Conservation (phyloP, 2,888 invertebrate genomes). For the Hypomecis punctinalis region DNA sequence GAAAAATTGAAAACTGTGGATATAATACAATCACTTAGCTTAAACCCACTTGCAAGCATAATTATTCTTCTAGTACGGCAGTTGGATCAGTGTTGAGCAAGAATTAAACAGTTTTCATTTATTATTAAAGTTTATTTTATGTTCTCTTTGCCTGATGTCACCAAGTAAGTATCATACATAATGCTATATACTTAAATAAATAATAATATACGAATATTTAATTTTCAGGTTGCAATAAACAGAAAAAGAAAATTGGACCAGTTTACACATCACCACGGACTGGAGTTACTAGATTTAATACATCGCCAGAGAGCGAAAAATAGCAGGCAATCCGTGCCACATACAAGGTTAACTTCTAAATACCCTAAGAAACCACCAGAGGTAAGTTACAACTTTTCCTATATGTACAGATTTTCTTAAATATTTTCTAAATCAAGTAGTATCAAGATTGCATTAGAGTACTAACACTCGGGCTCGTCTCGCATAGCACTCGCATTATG, state of each 20-base stretch:
- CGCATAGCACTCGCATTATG: background rate
- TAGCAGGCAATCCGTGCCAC: constrained; percentile 76
- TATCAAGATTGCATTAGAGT: no score
- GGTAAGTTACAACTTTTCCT: constrained; percentile 52
- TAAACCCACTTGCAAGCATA: no score
- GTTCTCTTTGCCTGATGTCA: background rate
- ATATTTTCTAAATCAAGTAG: no score
- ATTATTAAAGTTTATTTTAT: no score
- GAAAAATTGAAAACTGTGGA: no score
- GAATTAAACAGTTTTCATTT: no score
- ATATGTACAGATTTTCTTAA: no score
- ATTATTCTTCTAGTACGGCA: no score
- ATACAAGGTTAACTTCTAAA: constrained; percentile 77
- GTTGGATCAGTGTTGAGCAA: no score
- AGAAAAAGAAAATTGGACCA: constrained; percentile 95
- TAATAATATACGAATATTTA: background rate
- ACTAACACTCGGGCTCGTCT: no score
- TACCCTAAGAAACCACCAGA: constrained; percentile 84
- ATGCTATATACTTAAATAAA: background rate
- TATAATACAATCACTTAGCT: no score
- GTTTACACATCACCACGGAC: constrained; percentile 91
- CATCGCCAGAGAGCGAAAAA: constrained; percentile 82
- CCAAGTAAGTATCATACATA: constrained; percentile 16
- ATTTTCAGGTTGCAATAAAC: constrained; percentile 89
- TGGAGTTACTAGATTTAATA: constrained; percentile 90